phyloP scores from a whole-genome alignment of 2,113 vertebrate species.

The Clinocottus analis region DNA sequence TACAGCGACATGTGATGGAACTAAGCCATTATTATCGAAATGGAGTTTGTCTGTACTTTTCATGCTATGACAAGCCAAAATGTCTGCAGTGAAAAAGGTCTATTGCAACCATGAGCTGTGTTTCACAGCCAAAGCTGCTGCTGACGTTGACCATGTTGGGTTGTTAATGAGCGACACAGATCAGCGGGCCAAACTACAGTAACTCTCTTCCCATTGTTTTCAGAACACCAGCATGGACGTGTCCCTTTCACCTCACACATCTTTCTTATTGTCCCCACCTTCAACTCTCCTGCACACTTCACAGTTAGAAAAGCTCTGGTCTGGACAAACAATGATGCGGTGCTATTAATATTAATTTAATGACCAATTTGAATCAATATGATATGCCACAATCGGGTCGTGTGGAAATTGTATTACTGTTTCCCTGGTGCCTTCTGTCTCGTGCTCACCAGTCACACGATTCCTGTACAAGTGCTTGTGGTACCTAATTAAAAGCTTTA shows the following conservation, averaged over 20 bases:
- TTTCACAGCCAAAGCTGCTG: neutral
- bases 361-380: constrained; percentile 20
- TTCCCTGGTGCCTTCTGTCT: constrained; percentile 67
- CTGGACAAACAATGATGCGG: neutral
- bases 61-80: neutral
- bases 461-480: constrained; percentile 87
- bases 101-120: neutral
- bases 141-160: neutral
- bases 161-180: neutral
- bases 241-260: neutral
- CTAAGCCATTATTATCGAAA: neutral
- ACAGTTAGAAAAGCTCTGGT: neutral
- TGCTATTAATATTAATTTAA: neutral
- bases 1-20: neutral
- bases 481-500: constrained; percentile 97
- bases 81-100: neutral
- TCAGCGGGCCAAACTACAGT: neutral
- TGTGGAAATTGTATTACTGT: constrained; percentile 37
- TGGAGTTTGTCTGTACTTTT: neutral
- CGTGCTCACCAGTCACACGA: constrained; percentile 87
- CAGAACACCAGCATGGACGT: neutral
- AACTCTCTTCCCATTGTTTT: neutral
- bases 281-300: neutral
- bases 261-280: neutral
- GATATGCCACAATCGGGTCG: constrained; percentile 28